Conservation (phyloP, 2,888 invertebrate species). For the Diadegma fenestrale region DNA sequence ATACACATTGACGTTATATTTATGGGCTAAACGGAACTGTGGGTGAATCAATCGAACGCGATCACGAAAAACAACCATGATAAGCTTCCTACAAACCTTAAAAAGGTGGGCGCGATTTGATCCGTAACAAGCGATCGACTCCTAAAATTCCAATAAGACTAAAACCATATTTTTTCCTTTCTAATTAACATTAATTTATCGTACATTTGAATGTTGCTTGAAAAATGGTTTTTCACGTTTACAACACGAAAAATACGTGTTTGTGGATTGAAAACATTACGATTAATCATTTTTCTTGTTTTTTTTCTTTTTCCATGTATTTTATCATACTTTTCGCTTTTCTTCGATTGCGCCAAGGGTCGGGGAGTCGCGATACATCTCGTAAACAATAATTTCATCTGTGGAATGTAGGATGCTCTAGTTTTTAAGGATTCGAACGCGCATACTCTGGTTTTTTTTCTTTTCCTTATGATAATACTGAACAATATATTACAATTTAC, state of each 20-base stretch:
- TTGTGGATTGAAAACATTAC: conserved; percentile 52
- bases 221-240: conserved; percentile 64
- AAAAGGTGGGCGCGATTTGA: conserved; percentile 62
- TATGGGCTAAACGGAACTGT: conserved; percentile 61
- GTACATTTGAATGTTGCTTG: conserved; percentile 53
- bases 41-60: conserved; percentile 61
- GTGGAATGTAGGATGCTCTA: conserved; percentile 82
- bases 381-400: conserved; percentile 73
- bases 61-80: conserved; percentile 64
- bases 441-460: conserved; percentile 64
- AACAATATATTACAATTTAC: conserved; percentile 83
- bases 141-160: conserved; percentile 59
- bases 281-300: conserved; percentile 10
- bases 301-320: conserved; percentile 27
- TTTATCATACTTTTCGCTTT: background rate
- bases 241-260: conserved; percentile 28
- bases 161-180: conserved; percentile 56
- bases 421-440: conserved; percentile 73
- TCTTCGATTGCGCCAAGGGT: conserved; percentile 36
- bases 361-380: conserved; percentile 60
- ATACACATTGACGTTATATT: conserved; percentile 77
- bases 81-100: conserved; percentile 58
- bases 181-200: conserved; percentile 47
- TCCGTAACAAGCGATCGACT: conserved; percentile 64
- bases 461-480: conserved; percentile 82